Conservation (phyloP, 2,888 invertebrate genomes). For the Chloroclysta siterata region DNA sequence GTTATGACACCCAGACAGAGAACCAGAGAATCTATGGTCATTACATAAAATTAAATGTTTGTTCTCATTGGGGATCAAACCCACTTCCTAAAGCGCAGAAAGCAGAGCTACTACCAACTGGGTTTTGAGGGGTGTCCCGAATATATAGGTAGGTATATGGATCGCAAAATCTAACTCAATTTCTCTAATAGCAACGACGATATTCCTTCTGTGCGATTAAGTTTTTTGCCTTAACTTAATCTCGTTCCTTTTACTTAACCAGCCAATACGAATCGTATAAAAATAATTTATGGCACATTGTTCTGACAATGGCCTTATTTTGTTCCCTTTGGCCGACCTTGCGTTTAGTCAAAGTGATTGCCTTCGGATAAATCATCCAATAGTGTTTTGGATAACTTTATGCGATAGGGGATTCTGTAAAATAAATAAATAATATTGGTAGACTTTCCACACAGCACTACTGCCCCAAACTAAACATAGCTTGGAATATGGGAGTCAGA, state of each 20-base stretch:
- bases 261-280: slow-evolving; percentile 40
- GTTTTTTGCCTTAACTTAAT: slow-evolving; percentile 31
- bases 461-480: too few species aligned
- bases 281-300: slow-evolving; percentile 42
- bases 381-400: background rate
- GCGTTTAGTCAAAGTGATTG: slow-evolving; percentile 34
- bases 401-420: background rate
- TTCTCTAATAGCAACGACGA: slow-evolving; percentile 29
- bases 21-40: too few species aligned
- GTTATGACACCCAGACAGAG: too few species aligned
- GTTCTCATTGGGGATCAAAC: too few species aligned
- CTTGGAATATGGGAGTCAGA: too few species aligned
- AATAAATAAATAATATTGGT: too few species aligned
- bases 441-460: too few species aligned
- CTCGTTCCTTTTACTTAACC: slow-evolving; percentile 25
- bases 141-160: background rate
- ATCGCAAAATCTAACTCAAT: slow-evolving; percentile 28
- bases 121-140: too few species aligned
- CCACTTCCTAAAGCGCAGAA: too few species aligned
- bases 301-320: slow-evolving; percentile 41
- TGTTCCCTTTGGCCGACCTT: slow-evolving; percentile 30
- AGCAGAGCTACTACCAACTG: too few species aligned
- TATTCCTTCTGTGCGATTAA: slow-evolving; percentile 39
- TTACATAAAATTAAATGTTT: too few species aligned
- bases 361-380: slow-evolving; percentile 23